A percentile compares a stretch with the other conserved stretches of the same genome.
Conservation (phyloP, 2,888 invertebrate species). For the Drosophila vallismaia region DNA sequence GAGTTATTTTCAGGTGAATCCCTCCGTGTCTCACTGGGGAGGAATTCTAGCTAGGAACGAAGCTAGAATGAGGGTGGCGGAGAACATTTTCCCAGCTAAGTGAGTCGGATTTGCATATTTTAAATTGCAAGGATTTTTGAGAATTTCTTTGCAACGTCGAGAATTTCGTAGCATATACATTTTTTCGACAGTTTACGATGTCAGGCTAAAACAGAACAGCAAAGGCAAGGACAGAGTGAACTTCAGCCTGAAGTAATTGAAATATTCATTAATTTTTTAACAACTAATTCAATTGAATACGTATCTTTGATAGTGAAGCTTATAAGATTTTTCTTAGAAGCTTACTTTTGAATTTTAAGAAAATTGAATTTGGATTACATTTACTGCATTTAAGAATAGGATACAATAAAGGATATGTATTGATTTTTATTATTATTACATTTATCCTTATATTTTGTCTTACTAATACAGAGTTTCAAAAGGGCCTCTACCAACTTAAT, state of each 20-base stretch:
- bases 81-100: constrained; percentile 38
- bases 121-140: constrained; percentile 41
- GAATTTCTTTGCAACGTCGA: constrained; percentile 30
- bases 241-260: constrained; percentile 24
- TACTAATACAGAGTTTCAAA: not conserved
- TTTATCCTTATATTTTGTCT: not conserved
- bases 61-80: constrained; percentile 12
- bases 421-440: not conserved
- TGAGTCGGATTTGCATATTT: constrained; percentile 53
- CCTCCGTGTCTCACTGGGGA: constrained; percentile 35
- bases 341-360: not conserved
- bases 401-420: not conserved
- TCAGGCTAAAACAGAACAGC: not conserved
- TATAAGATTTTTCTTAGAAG: not conserved
- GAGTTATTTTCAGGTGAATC: constrained; percentile 49
- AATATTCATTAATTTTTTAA: constrained; percentile 18
- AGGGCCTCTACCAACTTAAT: constrained; percentile 18
- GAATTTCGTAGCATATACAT: constrained; percentile 35
- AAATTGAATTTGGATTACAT: not conserved
- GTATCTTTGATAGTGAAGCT: not conserved
- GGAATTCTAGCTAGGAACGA: constrained; percentile 19
- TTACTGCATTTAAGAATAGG: not conserved
- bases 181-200: constrained; percentile 36
- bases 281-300: not conserved
- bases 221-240: not conserved